Base-by-base conservation (phyloP, 2,888 invertebrate genomes). In the Hydrotaea cyrtoneurina region DNA sequence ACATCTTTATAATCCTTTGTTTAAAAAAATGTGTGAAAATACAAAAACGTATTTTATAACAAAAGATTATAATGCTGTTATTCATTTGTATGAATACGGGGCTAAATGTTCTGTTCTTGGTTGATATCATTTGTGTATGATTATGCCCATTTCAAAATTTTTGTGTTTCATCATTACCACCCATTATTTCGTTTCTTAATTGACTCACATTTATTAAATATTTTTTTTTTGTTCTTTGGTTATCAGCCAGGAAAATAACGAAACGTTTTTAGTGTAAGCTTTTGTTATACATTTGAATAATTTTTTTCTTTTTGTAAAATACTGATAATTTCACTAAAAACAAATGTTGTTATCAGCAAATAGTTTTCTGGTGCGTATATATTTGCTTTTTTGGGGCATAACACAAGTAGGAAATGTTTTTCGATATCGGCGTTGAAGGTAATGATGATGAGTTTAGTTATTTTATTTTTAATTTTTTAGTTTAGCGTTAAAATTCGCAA, bases 311-410 rank as follows among this genome's bases (percentile, higher is more conserved):
- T 77, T 57, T 75, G 46, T 72, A 55, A 31, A 71, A 71, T 62
- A 50, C 77, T 85, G 82, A 85, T 85, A 82, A 82, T 43, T 69
- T 69, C 21, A 69, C 59, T 74, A 77, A 36, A 50, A n/a, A 50
- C 50, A 50, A n/a, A 3, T 8, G 39, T 10, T 39, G 7, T 39
- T 39, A 39, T 39, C 39, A 39, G 7, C 39, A 39, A 76, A 36
- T 53, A 71, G 74, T 75, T 66, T 55, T 72, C n/a, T 13, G 57
- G 21, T 73, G n/a, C n/a, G n/a, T n/a, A n/a, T n/a, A 23, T 72
- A 17, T 31, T 76, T 82, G 75, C 43, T 82, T 71, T 1, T 39
- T 8, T 39, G 39, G 8, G 11, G 39, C 39, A 11, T 39, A 31
- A 17, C 1, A 31, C n/a, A 76, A 15, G 50, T 77, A 74, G 43